Evolutionary conservation across 2,888 invertebrate genomes (phyloP).

Genomic region (Vannuccia rotundouncinata): DNA sequence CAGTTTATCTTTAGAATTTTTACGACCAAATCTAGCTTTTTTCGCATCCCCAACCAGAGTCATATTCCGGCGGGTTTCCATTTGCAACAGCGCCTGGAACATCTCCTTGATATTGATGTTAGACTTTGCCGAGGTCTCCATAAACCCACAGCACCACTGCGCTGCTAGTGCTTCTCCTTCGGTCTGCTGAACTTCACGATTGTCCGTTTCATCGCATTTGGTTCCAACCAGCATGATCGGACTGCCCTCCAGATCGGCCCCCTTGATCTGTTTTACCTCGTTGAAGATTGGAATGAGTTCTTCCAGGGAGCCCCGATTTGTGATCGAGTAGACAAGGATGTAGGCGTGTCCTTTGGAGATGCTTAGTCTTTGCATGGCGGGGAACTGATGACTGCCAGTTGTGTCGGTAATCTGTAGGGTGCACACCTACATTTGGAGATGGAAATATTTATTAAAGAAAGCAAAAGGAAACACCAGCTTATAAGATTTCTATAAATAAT

Average conservation of each 20-base stretch:
- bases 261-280: slow-evolving; percentile 75
- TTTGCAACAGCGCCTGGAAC: slow-evolving; percentile 85
- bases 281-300: slow-evolving; percentile 91
- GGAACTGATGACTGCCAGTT: slow-evolving; percentile 98
- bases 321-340: slow-evolving; percentile 93
- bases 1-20: background rate
- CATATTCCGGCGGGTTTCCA: slow-evolving; percentile 94
- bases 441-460: background rate
- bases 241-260: slow-evolving; percentile 60
- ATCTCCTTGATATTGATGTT: slow-evolving; percentile 97
- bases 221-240: slow-evolving; percentile 97
- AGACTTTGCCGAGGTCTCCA: slow-evolving; percentile 98
- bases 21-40: background rate
- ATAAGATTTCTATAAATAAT: background rate
- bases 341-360: slow-evolving; percentile 98
- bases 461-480: background rate
- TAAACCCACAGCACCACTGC: slow-evolving; percentile 81
- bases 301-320: slow-evolving; percentile 84
- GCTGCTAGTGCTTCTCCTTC: slow-evolving; percentile 66
- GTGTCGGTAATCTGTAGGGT: slow-evolving; percentile 92
- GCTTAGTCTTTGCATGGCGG: slow-evolving; percentile 96
- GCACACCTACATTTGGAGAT: background rate
- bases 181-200: slow-evolving; percentile 25
- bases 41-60: slow-evolving; percentile 31
- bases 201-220: slow-evolving; percentile 82